Evolutionary conservation across 2,888 invertebrate genomes (phyloP).

Genomic region (Apeira syringaria): DNA sequence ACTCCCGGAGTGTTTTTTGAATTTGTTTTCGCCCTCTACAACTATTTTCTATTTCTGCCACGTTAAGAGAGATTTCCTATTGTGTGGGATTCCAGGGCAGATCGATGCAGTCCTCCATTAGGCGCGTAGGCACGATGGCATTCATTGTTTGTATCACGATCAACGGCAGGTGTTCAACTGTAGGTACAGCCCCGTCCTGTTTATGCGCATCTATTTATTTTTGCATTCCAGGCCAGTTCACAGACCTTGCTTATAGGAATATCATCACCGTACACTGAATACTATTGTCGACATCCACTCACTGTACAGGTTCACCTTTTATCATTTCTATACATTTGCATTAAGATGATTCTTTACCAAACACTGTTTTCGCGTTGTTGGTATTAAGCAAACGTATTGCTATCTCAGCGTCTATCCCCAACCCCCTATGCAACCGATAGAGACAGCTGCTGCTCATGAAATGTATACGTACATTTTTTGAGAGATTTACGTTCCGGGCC

Average conservation of each 20-base stretch:
- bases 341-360: too few species aligned
- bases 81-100: slow-evolving; percentile 29
- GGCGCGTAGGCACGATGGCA: slow-evolving; percentile 46
- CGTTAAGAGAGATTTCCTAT: slow-evolving; percentile 17
- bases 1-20: too few species aligned
- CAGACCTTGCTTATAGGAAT: slow-evolving; percentile 51
- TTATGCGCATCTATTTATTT: slow-evolving; percentile 77
- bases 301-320: slow-evolving; percentile 58
- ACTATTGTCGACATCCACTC: slow-evolving; percentile 55
- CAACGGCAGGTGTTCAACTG: slow-evolving; percentile 67
- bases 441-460: too few species aligned
- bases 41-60: slow-evolving; percentile 1
- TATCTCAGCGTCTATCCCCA: too few species aligned
- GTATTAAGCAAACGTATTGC: too few species aligned
- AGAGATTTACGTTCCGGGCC: too few species aligned
- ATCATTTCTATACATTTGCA: too few species aligned
- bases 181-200: slow-evolving; percentile 59
- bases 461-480: too few species aligned
- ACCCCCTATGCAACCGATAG: too few species aligned
- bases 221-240: slow-evolving; percentile 79
- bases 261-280: slow-evolving; percentile 48
- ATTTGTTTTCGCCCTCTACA: too few species aligned
- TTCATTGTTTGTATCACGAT: slow-evolving; percentile 75
- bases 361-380: too few species aligned
- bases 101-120: slow-evolving; percentile 45